These are phyloP conservation scores for Myzus persicae DNA, from an alignment of 1,140 invertebrate genomes.

Conservation along the genomic window DNA sequence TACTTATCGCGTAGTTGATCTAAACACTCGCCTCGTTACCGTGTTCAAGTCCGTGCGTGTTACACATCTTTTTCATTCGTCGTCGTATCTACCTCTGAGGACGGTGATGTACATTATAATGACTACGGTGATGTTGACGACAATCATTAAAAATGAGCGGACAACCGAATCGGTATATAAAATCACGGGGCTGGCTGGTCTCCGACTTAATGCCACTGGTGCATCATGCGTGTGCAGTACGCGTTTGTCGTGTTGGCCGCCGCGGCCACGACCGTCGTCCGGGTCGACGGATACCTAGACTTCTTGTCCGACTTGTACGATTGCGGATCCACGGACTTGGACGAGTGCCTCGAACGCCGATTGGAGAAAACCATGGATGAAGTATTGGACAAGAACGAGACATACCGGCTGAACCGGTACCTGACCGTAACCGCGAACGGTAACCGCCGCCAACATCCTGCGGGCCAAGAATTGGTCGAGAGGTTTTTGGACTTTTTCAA, in stretches of 20 bases:
- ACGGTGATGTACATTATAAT: not conserved
- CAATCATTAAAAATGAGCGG: not conserved
- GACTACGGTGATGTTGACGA: not conserved
- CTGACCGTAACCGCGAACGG: not conserved
- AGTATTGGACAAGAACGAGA: not conserved
- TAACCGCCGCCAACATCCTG: not conserved
- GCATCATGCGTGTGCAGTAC: conserved; percentile 25
- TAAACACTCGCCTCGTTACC: not conserved
- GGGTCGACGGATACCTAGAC: not conserved
- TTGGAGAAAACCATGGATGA: not conserved
- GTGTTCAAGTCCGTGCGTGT: not conserved
- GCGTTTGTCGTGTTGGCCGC: not conserved
- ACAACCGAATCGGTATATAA: conserved; percentile 19
- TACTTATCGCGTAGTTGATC: conserved; percentile 6
- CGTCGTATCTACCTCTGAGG: not conserved
- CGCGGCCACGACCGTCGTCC: not conserved
- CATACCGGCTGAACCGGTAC: not conserved
- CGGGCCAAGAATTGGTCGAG: not conserved
- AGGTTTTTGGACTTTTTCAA: not conserved
- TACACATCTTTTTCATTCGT: not conserved
- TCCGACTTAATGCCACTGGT: not conserved
- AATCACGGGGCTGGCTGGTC: too few species aligned
- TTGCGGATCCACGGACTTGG: not conserved
- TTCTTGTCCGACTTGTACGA: not conserved
- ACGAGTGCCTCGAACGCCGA: not conserved